Percentiles rank a stretch among this genome's conserved stretches.
phyloP scores from a whole-genome alignment of 37 sponge, comb jelly and placozoan genomes.

The Halichondria panicea region DNA sequence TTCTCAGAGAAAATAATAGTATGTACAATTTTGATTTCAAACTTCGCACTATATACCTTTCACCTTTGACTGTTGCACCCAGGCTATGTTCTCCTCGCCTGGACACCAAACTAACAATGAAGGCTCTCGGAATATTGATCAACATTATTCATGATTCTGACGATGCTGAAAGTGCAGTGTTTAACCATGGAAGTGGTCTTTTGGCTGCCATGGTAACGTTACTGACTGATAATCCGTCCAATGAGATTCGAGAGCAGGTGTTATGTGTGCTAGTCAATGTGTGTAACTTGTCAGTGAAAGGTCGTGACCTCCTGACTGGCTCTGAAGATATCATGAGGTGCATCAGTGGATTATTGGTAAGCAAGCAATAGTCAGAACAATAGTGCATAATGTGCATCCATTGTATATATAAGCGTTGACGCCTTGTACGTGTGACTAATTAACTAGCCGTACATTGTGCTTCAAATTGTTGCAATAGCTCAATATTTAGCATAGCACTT shows the following conservation, averaged over 20 bases:
- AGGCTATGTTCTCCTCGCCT: neutral
- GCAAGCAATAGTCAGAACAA: neutral
- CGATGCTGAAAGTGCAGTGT: neutral
- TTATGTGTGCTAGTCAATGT: conserved; percentile 60
- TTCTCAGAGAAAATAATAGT: too few relatives aligned
- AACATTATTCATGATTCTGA: conserved; percentile 15
- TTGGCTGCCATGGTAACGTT: conserved; percentile 10
- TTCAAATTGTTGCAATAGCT: too few relatives aligned
- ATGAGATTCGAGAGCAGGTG: conserved; percentile 8
- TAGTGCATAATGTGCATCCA: neutral
- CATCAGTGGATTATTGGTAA: conserved; percentile 15
- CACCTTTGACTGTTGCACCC: neutral
- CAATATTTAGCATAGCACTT: too few relatives aligned
- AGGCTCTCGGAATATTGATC: conserved; percentile 36
- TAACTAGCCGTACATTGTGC: too few relatives aligned
- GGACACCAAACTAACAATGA: neutral
- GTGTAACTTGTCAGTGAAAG: neutral
- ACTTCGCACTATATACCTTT: neutral
- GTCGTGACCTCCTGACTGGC: neutral
- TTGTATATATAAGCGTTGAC: too few relatives aligned
- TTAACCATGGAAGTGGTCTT: neutral
- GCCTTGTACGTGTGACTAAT: too few relatives aligned
- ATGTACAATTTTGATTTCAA: neutral
- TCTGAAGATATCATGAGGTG: neutral
- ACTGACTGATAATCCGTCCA: neutral